These are phyloP conservation scores for Scaptomyza polygonia DNA, from an alignment of 2,888 invertebrate species.

Conservation along the genomic window DNA sequence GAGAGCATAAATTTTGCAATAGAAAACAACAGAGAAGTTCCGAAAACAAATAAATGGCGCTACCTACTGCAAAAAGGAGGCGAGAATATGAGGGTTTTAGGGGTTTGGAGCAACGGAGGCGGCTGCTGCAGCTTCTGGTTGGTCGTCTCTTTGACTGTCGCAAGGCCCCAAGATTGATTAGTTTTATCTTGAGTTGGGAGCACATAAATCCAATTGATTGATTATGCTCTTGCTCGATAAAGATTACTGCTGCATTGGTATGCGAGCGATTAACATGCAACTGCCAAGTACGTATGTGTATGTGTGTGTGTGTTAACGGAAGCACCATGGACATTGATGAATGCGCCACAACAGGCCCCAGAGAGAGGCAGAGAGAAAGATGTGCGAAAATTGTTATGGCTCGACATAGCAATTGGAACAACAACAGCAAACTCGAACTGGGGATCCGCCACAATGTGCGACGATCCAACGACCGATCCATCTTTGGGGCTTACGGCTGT, in stretches of 20 bases:
- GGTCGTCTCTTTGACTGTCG: constrained; percentile 62
- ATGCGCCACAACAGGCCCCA: constrained; percentile 57
- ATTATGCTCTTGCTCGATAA: constrained; percentile 80
- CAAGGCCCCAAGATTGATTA: constrained; percentile 79
- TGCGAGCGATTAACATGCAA: constrained; percentile 59
- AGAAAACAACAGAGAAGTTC: constrained; percentile 19
- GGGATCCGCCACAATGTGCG: constrained; percentile 42
- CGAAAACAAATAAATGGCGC: constrained; percentile 54
- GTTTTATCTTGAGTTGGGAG: constrained; percentile 82
- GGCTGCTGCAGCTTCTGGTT: constrained; percentile 26
- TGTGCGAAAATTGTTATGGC: constrained; percentile 15
- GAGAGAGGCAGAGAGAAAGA: not conserved
- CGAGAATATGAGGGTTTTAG: not conserved
- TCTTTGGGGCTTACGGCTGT: constrained; percentile 41
- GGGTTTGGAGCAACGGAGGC: not conserved
- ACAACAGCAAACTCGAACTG: not conserved
- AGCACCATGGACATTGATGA: constrained; percentile 74
- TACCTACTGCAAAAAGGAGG: constrained; percentile 24
- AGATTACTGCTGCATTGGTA: constrained; percentile 72
- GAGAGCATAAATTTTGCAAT: constrained; percentile 39
- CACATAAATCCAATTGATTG: constrained; percentile 84
- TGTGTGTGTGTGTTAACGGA: constrained; percentile 54
- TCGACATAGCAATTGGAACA: constrained; percentile 16
- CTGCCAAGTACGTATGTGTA: constrained; percentile 18
- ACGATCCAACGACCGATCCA: constrained; percentile 67